These are phyloP conservation scores for Anguilla rostrata DNA, from an alignment of 2,113 vertebrate species.

Conservation along the genomic window DNA sequence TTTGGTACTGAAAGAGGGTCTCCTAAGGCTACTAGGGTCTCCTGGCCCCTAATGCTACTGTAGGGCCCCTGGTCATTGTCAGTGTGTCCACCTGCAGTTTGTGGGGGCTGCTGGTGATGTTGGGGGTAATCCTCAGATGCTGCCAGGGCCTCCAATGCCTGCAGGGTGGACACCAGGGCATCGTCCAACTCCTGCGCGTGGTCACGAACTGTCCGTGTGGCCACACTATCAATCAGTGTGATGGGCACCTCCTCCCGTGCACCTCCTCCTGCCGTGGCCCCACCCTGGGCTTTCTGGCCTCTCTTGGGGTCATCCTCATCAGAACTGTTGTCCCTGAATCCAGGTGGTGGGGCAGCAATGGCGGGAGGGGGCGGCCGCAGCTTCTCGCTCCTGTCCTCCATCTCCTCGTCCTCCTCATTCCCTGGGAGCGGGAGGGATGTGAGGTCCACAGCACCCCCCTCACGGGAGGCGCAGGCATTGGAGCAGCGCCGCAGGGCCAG, in stretches of 20 bases:
- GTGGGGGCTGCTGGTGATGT: slow-evolving; percentile 82
- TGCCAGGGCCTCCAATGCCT: slow-evolving; percentile 94
- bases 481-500: slow-evolving; percentile 54
- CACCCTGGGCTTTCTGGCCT: slow-evolving; percentile 59
- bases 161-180: slow-evolving; percentile 94
- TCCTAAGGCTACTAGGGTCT: neutral
- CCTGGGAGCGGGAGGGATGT: slow-evolving; percentile 91
- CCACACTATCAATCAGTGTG: slow-evolving; percentile 89
- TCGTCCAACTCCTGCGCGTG: slow-evolving; percentile 96
- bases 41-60: neutral
- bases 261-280: slow-evolving; percentile 40
- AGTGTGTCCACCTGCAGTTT: slow-evolving; percentile 88
- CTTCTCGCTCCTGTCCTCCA: slow-evolving; percentile 63
- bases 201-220: slow-evolving; percentile 88
- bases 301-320: slow-evolving; percentile 93
- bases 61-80: slow-evolving; percentile 38
- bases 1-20: neutral
- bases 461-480: slow-evolving; percentile 73
- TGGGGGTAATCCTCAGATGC: slow-evolving; percentile 93
- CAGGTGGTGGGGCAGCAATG: slow-evolving; percentile 91
- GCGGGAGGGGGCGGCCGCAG: slow-evolving; percentile 79
- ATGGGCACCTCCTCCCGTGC: slow-evolving; percentile 89
- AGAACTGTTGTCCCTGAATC: slow-evolving; percentile 96
- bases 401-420: slow-evolving; percentile 79
- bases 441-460: slow-evolving; percentile 86